Evolutionary conservation across 2,113 vertebrate species (phyloP), one percentile per base, ranked within the genome.

Genomic region (Carassius carassius): DNA sequence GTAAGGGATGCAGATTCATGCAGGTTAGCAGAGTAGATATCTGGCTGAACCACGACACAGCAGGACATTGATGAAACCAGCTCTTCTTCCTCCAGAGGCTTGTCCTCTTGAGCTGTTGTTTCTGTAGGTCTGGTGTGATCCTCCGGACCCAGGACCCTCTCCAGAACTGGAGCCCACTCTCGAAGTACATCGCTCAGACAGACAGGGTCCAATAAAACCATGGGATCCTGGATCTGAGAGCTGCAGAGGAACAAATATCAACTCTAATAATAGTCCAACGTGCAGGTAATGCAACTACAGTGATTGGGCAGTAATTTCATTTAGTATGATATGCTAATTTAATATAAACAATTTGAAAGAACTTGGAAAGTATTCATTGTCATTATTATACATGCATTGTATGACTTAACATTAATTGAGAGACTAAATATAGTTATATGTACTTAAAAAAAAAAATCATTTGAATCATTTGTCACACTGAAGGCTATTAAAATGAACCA

Each of bases 191-290:
- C 91, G 84, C 83, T 91, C 85, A 99, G 91, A 83, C 85, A 85
- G 11, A 82, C 85, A 0, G 96, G 94, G 87, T 99, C 95, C 86
- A 99, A 95, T 37, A 99, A 93, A 89, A 97, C 91, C 88, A 94
- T 86, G 29, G 97, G 96, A 89, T 99, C 97, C 88, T 97, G 95
- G 13, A 97, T 95, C 90, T 95, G 96, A 60, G 89, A 91, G 85
- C 98, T 99, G 90, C 51, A 54, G 10, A 3, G 32, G 16, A 54
- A 73, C 72, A 83, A 3, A 62, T 19, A 49, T 17, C 10, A 12
- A 11, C 78, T 49, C 37, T 44, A n/a, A n/a, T n/a, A 44, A 19
- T 17, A 73, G 32, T 41, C 21, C 72, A 25, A 41, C 5, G 32
- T 4, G 0, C 67, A 41, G 67, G 19, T n/a, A 70, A 70, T 5